Base-by-base conservation (phyloP, 2,797 vertebrate species). In the Lithobates pipiens region DNA sequence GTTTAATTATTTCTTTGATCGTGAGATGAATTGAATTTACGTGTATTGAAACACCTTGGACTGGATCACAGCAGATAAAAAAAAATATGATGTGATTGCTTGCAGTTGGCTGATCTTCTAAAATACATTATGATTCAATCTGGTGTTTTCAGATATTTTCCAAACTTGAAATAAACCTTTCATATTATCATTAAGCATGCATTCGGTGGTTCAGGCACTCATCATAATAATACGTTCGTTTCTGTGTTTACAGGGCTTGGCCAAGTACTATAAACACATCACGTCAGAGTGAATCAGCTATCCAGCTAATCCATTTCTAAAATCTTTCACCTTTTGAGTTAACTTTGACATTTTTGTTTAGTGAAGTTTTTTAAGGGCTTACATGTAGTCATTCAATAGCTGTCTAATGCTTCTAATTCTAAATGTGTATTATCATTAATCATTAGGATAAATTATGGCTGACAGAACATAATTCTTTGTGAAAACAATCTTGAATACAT, bases 211-310 rank as follows among this genome's bases (percentile, higher is more conserved):
- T 70, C 78, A 81, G 32, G 21, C 21, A 36, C 10, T 80, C n/a
- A 42, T 85, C 77, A 42, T 73, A 36, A 69, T 76, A 68, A 80
- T 36, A 65, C 68, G 27, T 42, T 16, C n/a, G 42, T 69, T 54
- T 39, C 74, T 76, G 46, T 86, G 74, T 82, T 86, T 86, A 86
- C 36, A 77, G 25, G 74, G 72, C 42, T 16, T 86, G 61, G 84
- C 84, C 78, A 86, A 81, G 29, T 76, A 54, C 50, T 61, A 77
- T 76, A 86, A 76, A 82, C 73, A 86, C 73, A 76, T 77, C 6
- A 9, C 21, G 46, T 76, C 74, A 82, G 50, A 82, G 72, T 71
- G 54, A 42, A 67, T 44, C 21, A 13, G 44, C n/a, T 21, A 44
- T 72, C 68, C 68, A 84, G 77, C 21, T 0, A 70, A 70, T 70